Evolutionary conservation across 2,113 vertebrate genomes (phyloP), one percentile per base, ranked within the genome.

Genomic region (Toxotes jaculatrix): DNA sequence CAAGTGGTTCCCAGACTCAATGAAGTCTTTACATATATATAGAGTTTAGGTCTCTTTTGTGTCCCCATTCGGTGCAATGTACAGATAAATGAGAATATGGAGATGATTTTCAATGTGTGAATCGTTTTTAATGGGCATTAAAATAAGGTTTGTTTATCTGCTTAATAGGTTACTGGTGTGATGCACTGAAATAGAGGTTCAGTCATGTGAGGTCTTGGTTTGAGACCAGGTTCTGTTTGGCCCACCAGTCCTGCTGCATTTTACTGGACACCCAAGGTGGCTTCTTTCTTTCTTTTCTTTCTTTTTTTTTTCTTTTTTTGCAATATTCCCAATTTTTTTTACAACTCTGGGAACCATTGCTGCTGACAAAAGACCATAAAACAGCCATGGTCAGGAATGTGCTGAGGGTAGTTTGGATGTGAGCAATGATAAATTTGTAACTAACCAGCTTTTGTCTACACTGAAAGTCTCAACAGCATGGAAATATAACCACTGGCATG

Each of bases 401-500:
- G 77, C 72, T 60, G 59, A 70, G 23, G 21, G 13, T 34, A 45
- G 43, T 77, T 83, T 43, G 47, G 69, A 79, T 71, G 69, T n/a
- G 4, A 74, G 67, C 72, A 72, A 80, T 81, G 42, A 78, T 47
- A 69, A 49, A n/a, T n/a, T 73, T 69, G n/a, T 77, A 69, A 84
- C 77, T 60, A 80, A 89, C 74, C 86, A 79, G 62, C 72, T 88
- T 88, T 86, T 86, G 82, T 92, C 87, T 73, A 88, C 87, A 92
- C 87, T 90, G 88, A 89, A 82, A 79, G 83, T 88, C 84, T 87
- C 69, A 82, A 84, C 85, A 84, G 91, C 88, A 92, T 91, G 90
- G 81, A 85, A 81, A 81, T 86, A 75, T 89, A 90, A 93, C 90
- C 92, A 92, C 89, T 92, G 90, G 92, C 91, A 91, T 91, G 84